Evolutionary conservation across 1,140 invertebrate genomes (phyloP).

Genomic region (Aphis gossypii): DNA sequence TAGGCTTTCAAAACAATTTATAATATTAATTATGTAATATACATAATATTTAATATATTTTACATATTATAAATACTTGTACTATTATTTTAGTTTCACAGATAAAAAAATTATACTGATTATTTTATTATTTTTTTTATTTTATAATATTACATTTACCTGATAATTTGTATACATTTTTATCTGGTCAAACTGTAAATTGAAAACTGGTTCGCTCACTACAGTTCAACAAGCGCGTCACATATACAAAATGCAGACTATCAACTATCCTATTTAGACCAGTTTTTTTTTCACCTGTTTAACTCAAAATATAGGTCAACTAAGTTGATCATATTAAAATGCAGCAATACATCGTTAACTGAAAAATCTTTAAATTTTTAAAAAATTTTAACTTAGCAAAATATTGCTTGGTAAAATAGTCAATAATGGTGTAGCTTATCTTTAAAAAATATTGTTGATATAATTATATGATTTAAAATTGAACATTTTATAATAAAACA

Average conservation of each 20-base stretch:
- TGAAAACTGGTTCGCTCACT: constrained; percentile 32
- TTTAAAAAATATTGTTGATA: background rate
- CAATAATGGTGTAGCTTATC: background rate
- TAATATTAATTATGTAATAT: too few relatives aligned
- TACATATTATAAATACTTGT: background rate
- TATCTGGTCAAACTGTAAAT: background rate
- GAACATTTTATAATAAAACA: background rate
- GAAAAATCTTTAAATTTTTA: background rate
- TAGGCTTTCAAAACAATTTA: background rate
- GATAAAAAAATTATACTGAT: background rate
- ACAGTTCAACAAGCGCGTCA: background rate
- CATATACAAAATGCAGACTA: background rate
- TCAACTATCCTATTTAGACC: background rate
- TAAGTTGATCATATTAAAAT: background rate
- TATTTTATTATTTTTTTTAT: background rate
- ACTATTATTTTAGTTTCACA: background rate
- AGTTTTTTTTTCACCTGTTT: background rate
- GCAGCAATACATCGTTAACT: background rate
- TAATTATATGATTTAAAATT: background rate
- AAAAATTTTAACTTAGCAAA: background rate
- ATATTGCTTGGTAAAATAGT: background rate
- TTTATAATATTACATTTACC: background rate
- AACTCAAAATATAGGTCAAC: constrained; percentile 23
- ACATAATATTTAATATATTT: background rate
- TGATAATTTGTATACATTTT: constrained; percentile 1